A percentile compares a stretch with the other conserved stretches of the same genome.
Evolutionary conservation across 2,797 vertebrate genomes (phyloP).

Genomic region (Leuciscus waleckii): DNA sequence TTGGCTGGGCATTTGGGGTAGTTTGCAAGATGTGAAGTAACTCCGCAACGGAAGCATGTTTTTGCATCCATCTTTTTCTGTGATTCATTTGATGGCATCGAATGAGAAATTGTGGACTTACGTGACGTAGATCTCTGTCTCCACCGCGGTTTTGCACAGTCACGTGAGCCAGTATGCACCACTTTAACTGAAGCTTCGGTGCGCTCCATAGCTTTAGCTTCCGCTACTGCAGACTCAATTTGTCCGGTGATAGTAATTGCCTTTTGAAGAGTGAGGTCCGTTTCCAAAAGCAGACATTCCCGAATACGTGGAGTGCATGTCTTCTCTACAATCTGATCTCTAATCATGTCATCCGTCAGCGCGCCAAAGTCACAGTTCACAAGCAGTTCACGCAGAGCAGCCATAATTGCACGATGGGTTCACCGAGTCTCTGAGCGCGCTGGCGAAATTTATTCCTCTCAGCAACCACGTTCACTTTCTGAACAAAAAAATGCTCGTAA

Average conservation of each 20-base stretch:
- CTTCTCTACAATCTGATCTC: not conserved
- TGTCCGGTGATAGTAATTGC: not conserved
- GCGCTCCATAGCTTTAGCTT: not conserved
- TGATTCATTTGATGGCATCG: not conserved
- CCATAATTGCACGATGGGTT: too few species aligned
- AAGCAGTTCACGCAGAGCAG: too few species aligned
- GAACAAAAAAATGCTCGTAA: not conserved
- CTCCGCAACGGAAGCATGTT: not conserved
- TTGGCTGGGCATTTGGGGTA: not conserved
- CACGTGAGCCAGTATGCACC: too few species aligned
- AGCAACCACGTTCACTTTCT: not conserved
- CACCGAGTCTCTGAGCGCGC: not conserved
- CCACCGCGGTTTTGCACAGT: too few species aligned
- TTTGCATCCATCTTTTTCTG: slow-evolving; percentile 13
- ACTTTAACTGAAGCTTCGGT: too few species aligned
- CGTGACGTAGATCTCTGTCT: not conserved
- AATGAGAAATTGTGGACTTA: not conserved
- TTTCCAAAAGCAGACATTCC: not conserved
- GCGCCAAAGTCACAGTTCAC: too few species aligned
- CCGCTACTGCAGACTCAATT: slow-evolving; percentile 1
- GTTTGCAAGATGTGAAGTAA: not conserved
- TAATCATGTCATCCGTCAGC: not conserved
- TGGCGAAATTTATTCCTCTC: not conserved
- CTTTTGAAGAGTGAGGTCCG: slow-evolving; percentile 10
- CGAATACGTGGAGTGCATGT: not conserved